Evolutionary conservation across 1,140 invertebrate species (phyloP), one percentile per base, ranked within the genome.

Genomic region (Copidosoma floridanum): DNA sequence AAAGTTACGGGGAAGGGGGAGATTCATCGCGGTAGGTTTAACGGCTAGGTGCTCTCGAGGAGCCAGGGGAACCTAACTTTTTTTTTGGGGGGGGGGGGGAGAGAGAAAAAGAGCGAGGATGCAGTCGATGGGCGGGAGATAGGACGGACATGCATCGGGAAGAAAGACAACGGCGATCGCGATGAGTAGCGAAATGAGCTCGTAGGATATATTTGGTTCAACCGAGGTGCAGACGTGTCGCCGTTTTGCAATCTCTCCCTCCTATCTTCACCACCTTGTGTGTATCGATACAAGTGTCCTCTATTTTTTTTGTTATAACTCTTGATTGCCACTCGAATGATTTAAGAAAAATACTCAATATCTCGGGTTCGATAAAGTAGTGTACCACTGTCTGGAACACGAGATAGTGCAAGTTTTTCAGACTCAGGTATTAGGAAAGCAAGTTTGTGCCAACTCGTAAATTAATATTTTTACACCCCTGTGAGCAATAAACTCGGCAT

Each of bases 181-280:
- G 50, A 46, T 65, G 63, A 66, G 57, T 52, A 66, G 43, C 54
- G 68, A 52, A 59, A 64, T 40, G 47, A 61, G 52, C 44, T 37
- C 65, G 52, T 65, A 24, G 60, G 57, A 65, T 70, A 65, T 57
- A 66, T n/a, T n/a, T n/a, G n/a, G n/a, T n/a, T n/a, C n/a, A n/a
- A n/a, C 63, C 60, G 66, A 66, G 63, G 50, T 65, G 27, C 65
- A 71, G 65, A 52, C 40, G 52, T 67, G 67, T 76, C 75, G 78
- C 75, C 2, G 35, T 54, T 11, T 44, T 53, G 24, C 51, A 20
- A 18, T 76, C 60, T n/a, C 65, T 67, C 65, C 62, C 69, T 68
- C 68, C 66, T 69, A 70, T 70, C 69, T 74, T 63, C 71, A 75
- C 75, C 73, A 72, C 75, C 71, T 73, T 68, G 63, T 73, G 70